These are phyloP conservation scores for Thecophora atra DNA, from an alignment of 2,888 invertebrate species.

Conservation along the genomic window DNA sequence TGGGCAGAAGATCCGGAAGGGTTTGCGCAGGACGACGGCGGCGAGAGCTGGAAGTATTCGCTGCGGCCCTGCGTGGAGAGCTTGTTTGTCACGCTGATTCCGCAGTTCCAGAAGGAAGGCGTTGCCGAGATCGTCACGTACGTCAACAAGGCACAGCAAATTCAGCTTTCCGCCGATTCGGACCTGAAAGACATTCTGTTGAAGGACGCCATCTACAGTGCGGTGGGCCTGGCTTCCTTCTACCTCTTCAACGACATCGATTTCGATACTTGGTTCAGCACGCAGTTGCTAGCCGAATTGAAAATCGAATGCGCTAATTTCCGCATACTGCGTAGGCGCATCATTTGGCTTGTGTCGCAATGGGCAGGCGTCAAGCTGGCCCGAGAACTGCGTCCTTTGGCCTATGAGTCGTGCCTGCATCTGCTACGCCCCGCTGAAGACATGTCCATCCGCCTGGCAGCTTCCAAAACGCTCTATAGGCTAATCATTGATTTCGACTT, in stretches of 20 bases:
- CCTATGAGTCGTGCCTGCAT: conserved; percentile 82
- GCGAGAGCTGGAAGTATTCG: conserved; percentile 94
- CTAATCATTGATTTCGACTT: conserved; percentile 95
- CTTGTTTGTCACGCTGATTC: conserved; percentile 84
- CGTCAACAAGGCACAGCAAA: conserved; percentile 75
- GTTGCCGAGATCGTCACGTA: conserved; percentile 79
- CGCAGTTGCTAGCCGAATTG: conserved; percentile 82
- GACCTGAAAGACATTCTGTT: conserved; percentile 82
- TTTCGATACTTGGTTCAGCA: conserved; percentile 92
- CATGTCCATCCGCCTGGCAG: conserved; percentile 86
- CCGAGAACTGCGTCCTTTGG: conserved; percentile 77
- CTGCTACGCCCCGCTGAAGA: conserved; percentile 82
- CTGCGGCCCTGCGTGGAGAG: conserved; percentile 90
- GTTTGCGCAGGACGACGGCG: conserved; percentile 87
- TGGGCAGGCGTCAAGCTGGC: conserved; percentile 88
- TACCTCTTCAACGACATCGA: conserved; percentile 93
- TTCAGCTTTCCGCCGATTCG: conserved; percentile 74
- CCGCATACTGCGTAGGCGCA: conserved; percentile 82
- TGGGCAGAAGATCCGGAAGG: conserved; percentile 94
- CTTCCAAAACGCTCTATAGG: conserved; percentile 83
- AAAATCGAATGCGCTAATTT: conserved; percentile 84
- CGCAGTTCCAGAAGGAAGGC: conserved; percentile 78
- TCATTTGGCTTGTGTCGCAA: conserved; percentile 80
- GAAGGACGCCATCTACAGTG: conserved; percentile 94
- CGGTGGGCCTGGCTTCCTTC: conserved; percentile 87